Evolutionary conservation across 2,888 invertebrate genomes (phyloP), one percentile per base, ranked within the genome.

Genomic region (Machimus atricapillus): DNA sequence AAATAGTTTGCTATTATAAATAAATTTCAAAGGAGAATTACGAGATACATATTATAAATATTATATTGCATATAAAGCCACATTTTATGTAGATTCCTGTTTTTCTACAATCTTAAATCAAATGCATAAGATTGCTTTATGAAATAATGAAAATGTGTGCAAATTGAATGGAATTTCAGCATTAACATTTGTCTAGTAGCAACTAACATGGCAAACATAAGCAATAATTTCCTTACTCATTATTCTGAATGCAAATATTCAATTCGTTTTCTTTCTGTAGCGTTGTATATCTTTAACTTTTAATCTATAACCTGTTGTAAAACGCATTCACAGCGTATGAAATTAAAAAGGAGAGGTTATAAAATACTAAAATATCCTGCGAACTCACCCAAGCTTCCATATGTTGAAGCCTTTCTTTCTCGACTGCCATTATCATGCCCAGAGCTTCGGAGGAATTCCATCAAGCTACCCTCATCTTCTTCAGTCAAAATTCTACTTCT

Each of bases 381-480:
- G 40, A 31, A 77, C 77, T 77, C 93, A 96, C 96, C 96, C 89
- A 97, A 94, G 91, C 97, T 97, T 74, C 97, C 97, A 95, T 97
- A 97, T 34, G 90, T 90, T 8, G 91, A 91, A 9, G 96, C 96
- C 90, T 96, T 96, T 79, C 97, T 93, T 90, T 97, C 97, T 66
- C 97, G 93, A 87, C 93, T 94, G 14, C 94, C 93, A 88, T 95
- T 96, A 88, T 95, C 95, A 87, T 96, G 96, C 0, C 96, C 96
- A 6, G 97, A 95, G 78, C 95, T 95, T 86, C 97, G 93, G 85
- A 98, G 93, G 91, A 97, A 97, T 91, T 97, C 97, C 95, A 98
- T 96, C n/a, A 98, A 92, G 23, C 96, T 96, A 6, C 96, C 95
- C 90, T 97, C 97, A 90, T 97, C 96, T 90, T 96, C 96, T 91